phyloP scores from a whole-genome alignment of 2,113 vertebrate species.

The Perca flavescens region DNA sequence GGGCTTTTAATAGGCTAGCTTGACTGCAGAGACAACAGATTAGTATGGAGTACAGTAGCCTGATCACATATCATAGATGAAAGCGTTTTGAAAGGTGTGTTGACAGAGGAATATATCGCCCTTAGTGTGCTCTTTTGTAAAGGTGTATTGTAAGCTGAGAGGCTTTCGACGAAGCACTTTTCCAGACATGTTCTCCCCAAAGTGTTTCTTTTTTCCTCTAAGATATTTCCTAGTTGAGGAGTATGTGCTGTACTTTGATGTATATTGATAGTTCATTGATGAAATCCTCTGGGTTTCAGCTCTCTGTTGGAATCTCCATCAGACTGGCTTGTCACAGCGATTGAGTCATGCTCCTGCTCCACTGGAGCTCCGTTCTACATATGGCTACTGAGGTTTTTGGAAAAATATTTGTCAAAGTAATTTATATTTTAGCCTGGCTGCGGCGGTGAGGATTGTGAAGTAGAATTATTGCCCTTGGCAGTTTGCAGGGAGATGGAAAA shows the following conservation, averaged over 20 bases:
- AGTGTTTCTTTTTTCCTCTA: neutral
- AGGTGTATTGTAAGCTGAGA: constrained; percentile 8
- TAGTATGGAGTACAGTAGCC: constrained; percentile 57
- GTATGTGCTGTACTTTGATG: neutral
- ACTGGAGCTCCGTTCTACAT: constrained; percentile 41
- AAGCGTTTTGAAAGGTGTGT: constrained; percentile 42
- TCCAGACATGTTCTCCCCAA: constrained; percentile 7
- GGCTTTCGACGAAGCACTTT: constrained; percentile 11
- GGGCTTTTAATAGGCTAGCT: constrained; percentile 72
- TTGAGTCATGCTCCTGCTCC: constrained; percentile 48
- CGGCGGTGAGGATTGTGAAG: constrained; percentile 66
- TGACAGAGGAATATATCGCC: constrained; percentile 41
- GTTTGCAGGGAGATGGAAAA: constrained; percentile 75
- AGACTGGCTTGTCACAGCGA: constrained; percentile 34
- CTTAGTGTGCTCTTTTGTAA: constrained; percentile 15
- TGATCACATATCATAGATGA: constrained; percentile 58
- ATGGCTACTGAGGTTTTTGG: constrained; percentile 68
- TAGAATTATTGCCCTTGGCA: constrained; percentile 77
- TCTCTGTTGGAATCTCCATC: constrained; percentile 47
- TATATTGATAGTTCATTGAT: constrained; percentile 27
- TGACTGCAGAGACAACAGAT: constrained; percentile 64
- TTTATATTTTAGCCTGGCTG: constrained; percentile 72
- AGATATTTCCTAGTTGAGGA: neutral
- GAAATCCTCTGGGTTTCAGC: constrained; percentile 24
- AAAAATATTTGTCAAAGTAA: constrained; percentile 81